Evolutionary conservation across 35 echinoderm and acorn worm genomes (phyloP), one percentile per base, ranked within the genome.

Genomic region (Lytechinus pictus): DNA sequence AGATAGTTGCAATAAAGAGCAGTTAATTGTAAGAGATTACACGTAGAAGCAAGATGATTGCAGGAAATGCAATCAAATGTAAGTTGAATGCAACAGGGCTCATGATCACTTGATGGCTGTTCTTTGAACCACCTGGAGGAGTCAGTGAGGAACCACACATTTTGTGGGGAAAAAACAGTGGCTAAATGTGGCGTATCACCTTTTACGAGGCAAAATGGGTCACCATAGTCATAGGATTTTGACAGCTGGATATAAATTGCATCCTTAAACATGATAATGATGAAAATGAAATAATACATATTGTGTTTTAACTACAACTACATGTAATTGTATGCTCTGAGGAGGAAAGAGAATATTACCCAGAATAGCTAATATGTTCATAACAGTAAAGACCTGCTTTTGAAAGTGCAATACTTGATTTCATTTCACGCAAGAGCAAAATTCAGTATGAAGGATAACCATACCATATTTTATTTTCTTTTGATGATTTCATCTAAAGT

Each of bases 131-230:
- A 7, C 66, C 21, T 79, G 66, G 66, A 79, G 66, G 88, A 33
- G 28, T 44, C 88, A 90, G 88, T 28, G 88, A 52, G 88, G 88
- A 90, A 54, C 52, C 88, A 90, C 52, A 54, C 28, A 52, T 52
- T 54, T 90, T 54, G 28, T 90, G 52, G 33, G 33, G 33, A 90
- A 90, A 54, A 52, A 44, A 1, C 28, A 92, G 54, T 93, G 92
- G 92, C 92, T 28, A 10, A 93, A 93, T 93, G 92, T 54, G 53
- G 92, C 27, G 92, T 93, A 93, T 93, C 92, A 93, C 92, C 92
- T 93, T 57, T 53, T n/a, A 79, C 21, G 3, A 14, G 66, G 66
- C 66, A 79, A 7, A 79, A 10, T 93, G 92, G 54, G 53, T 93
- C 53, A 54, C 92, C 57, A 55, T 93, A 11, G 27, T 53, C 92